A percentile compares a stretch with the other conserved stretches of the same genome.
These are phyloP conservation scores for Onychostruthus taczanowskii DNA, from an alignment of 2,113 vertebrate species.

Conservation along the genomic window DNA sequence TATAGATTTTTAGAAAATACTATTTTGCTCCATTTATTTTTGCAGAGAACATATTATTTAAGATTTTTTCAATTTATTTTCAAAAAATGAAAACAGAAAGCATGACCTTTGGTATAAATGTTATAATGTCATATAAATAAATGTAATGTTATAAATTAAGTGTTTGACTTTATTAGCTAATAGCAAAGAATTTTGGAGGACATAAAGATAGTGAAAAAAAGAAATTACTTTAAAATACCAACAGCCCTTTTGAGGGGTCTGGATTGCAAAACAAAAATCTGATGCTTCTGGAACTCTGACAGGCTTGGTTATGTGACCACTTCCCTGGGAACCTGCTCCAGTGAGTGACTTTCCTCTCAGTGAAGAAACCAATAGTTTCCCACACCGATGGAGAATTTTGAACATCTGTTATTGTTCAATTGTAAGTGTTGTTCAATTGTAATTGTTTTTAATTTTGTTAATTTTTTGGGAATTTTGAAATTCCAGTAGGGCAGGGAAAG, in stretches of 20 bases:
- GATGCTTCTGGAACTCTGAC: not conserved
- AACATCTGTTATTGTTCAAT: not conserved
- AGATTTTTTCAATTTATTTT: not conserved
- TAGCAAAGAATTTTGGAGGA: not conserved
- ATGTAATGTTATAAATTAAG: not conserved
- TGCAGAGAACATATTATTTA: not conserved
- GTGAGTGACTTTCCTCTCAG: not conserved
- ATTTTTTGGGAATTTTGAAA: not conserved
- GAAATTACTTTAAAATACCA: not conserved
- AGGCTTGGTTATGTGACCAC: not conserved
- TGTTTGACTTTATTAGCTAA: not conserved
- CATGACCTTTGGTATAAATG: not conserved
- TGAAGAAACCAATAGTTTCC: not conserved
- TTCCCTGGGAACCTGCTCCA: not conserved
- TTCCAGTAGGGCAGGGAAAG: fast-evolving
- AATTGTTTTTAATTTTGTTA: not conserved
- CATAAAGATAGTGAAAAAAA: not conserved
- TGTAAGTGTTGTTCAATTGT: not conserved
- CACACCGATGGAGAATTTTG: not conserved
- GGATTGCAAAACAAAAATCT: not conserved
- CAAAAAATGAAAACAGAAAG: not conserved
- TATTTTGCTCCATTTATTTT: not conserved
- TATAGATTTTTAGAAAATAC: not conserved
- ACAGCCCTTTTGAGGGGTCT: fast-evolving
- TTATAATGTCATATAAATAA: not conserved